Conservation (phyloP, 2,797 vertebrate genomes). For the Labroides dimidiatus region DNA sequence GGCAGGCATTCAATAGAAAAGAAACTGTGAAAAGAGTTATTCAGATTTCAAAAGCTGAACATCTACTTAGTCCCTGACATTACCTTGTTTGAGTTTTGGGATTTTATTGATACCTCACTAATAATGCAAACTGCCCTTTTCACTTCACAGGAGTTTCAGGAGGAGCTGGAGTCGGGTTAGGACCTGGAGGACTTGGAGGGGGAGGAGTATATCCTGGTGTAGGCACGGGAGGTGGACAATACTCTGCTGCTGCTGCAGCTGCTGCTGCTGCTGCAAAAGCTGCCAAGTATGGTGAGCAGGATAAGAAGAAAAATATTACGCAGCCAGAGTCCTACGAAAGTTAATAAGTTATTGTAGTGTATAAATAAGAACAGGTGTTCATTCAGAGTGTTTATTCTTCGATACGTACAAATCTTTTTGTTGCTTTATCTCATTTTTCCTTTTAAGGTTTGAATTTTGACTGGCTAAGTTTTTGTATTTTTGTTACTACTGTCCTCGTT, state of each 20-base stretch:
- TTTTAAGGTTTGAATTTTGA: not conserved
- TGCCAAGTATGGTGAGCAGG: slow-evolving; percentile 58
- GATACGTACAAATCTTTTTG: not conserved
- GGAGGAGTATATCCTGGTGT: slow-evolving; percentile 13
- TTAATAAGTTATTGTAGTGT: not conserved
- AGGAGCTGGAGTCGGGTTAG: slow-evolving; percentile 25
- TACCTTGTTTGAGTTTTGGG: too few species aligned
- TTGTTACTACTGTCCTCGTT: too few species aligned
- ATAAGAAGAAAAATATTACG: not conserved
- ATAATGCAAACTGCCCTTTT: not conserved
- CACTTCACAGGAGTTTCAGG: slow-evolving; percentile 24
- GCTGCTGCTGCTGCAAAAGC: too few species aligned
- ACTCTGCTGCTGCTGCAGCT: slow-evolving; percentile 64
- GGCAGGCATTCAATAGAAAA: too few species aligned
- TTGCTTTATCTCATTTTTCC: not conserved
- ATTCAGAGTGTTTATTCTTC: too few species aligned
- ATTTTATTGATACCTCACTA: too few species aligned
- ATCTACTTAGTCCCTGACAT: too few species aligned
- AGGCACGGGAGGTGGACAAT: slow-evolving; percentile 29
- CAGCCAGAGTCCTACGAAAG: not conserved
- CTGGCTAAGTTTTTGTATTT: too few species aligned
- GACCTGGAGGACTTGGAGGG: slow-evolving; percentile 23
- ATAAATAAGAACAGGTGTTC: not conserved
- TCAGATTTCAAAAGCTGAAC: too few species aligned
- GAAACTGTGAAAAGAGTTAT: too few species aligned